Evolutionary conservation across 2,113 vertebrate genomes (phyloP), one percentile per base, ranked within the genome.

Genomic region (Alaudala cheleensis): DNA sequence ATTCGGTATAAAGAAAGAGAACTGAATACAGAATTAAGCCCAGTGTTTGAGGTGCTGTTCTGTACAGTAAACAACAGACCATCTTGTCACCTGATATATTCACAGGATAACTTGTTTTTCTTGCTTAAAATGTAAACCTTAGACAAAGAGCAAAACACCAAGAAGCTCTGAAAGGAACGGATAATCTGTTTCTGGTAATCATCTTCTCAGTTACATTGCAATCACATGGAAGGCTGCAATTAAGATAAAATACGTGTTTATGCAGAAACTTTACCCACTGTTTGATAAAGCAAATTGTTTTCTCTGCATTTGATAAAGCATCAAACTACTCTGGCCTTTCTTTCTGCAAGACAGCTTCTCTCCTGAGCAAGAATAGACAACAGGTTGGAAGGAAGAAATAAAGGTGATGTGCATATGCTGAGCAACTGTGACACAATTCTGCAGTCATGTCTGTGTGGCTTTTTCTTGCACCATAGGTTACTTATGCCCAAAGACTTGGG

Each of bases 151-250:
- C 26, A 81, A 57, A 74, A 73, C 31, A 76, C 31, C 31, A 71
- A 57, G 39, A 78, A 73, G 57, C 25, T 89, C 49, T 80, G 49
- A 77, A 72, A 92, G n/a, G 82, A 89, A 14, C 0, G 0, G 42
- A 44, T 94, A 96, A 90, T 90, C 71, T 42, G 31, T 93, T 95
- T 81, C 94, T 91, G 62, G 73, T 81, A 91, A 97, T 88, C 53
- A 62, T 44, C 71, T 94, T 88, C 93, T 93, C 89, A 77, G 51
- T 90, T 94, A 82, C 73, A 40, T 5, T 60, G 76, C 81, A 67
- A 86, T 88, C 81, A 58, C 19, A 6, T 26, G 53, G 79, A 78
- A 71, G 44, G 39, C 71, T 71, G 42, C 49, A 84, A 74, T 81
- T 61, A 87, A 70, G 62, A 76, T 80, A 88, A 96, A 94, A 90